These are phyloP conservation scores for Prietella phreatophila DNA, from an alignment of 2,113 vertebrate species.

Conservation along the genomic window DNA sequence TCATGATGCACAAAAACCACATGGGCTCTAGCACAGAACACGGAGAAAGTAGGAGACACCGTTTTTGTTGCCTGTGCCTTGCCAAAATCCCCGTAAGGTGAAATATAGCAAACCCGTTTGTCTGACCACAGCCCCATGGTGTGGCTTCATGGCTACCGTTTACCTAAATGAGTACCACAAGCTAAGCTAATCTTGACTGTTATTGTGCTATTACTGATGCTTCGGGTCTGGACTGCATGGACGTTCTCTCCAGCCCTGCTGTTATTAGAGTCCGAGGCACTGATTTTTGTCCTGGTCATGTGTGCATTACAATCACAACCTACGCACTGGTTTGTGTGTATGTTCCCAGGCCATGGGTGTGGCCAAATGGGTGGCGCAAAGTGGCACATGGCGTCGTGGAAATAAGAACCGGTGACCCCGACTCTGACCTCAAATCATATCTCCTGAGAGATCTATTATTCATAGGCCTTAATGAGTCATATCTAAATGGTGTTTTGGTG, in stretches of 20 bases:
- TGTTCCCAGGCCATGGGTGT: background rate
- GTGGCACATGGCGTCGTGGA: background rate
- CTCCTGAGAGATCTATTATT: background rate
- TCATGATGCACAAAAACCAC: conserved; percentile 20
- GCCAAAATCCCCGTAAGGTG: conserved; percentile 56
- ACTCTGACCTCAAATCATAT: background rate
- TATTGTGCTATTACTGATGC: conserved; percentile 11
- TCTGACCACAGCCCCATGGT: conserved; percentile 59
- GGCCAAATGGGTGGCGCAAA: background rate
- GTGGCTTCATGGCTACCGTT: conserved; percentile 67
- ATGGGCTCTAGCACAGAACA: conserved; percentile 26
- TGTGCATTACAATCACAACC: conserved; percentile 2
- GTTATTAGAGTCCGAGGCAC: background rate
- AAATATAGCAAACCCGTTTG: conserved; percentile 59
- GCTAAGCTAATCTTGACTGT: conserved; percentile 29
- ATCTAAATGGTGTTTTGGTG: background rate
- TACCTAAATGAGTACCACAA: conserved; percentile 62
- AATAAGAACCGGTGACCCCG: background rate
- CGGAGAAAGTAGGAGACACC: conserved; percentile 46
- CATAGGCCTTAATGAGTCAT: background rate
- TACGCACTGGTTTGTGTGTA: background rate
- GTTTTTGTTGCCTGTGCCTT: conserved; percentile 45
- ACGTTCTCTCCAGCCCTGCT: background rate
- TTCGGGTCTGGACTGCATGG: background rate
- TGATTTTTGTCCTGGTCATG: background rate